Conservation (phyloP, 2,888 invertebrate species). For the Stomorhina lunata region DNA sequence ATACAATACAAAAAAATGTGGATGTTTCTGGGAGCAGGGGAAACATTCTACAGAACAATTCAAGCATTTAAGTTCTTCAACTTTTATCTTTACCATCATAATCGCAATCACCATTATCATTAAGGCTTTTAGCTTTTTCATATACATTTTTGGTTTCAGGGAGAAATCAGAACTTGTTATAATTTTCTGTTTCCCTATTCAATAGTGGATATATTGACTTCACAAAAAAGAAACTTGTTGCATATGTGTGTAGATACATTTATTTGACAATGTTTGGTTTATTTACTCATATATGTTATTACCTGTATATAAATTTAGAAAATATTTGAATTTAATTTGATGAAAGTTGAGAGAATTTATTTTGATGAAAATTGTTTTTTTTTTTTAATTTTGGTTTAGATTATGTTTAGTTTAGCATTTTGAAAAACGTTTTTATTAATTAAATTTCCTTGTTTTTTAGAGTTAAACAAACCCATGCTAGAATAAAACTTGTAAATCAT, state of each 20-base stretch:
- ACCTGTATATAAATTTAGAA: too few species aligned
- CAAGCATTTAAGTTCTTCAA: conserved; percentile 23
- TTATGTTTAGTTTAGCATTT: too few species aligned
- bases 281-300: background rate
- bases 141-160: background rate
- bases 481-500: too few species aligned
- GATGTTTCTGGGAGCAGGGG: background rate
- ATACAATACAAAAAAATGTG: background rate
- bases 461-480: too few species aligned
- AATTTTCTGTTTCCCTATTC: conserved; percentile 76
- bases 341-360: too few species aligned
- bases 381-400: too few species aligned
- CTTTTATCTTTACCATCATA: conserved; percentile 42
- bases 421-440: too few species aligned
- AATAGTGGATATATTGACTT: conserved; percentile 72
- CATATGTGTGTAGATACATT: conserved; percentile 64
- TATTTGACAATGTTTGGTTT: background rate
- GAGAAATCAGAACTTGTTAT: conserved; percentile 65
- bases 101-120: background rate
- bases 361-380: too few species aligned
- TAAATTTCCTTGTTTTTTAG: too few species aligned
- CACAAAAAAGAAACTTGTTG: conserved; percentile 74
- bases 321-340: too few species aligned
- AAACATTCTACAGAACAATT: background rate
- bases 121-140: background rate